These are phyloP conservation scores for Falco rusticolus DNA, from an alignment of 2,797 vertebrate genomes.

Conservation along the genomic window DNA sequence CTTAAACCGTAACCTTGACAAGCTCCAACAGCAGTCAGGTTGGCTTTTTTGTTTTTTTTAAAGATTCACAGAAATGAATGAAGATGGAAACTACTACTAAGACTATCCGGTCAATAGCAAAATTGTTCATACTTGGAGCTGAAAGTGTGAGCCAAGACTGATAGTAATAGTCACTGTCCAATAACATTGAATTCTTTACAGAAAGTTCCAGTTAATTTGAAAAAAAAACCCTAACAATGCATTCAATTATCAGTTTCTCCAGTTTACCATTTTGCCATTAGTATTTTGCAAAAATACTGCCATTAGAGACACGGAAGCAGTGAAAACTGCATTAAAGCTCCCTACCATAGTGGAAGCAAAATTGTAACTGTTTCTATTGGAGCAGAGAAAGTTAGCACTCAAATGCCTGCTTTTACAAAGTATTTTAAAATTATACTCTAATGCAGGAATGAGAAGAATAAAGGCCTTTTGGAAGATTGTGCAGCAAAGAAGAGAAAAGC, in stretches of 20 bases:
- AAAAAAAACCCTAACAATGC: background rate
- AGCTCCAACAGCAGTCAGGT: background rate
- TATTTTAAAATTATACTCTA: conserved; percentile 10
- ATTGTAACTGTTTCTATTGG: background rate
- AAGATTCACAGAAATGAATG: background rate
- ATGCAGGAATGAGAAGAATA: conserved; percentile 69
- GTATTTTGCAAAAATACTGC: background rate
- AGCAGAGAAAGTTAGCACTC: conserved; percentile 7
- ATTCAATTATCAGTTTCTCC: background rate
- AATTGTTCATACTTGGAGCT: background rate
- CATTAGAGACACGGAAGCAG: background rate
- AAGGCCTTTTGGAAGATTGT: conserved; percentile 76
- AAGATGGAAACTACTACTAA: background rate
- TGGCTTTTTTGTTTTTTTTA: background rate
- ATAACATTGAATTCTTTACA: background rate
- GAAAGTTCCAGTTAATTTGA: background rate
- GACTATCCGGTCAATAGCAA: background rate
- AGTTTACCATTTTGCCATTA: background rate
- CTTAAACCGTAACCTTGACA: background rate
- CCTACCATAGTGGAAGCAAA: conserved; percentile 21
- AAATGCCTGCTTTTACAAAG: conserved; percentile 2
- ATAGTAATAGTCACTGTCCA: background rate
- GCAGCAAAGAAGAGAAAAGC: conserved; percentile 80
- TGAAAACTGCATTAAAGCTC: conserved; percentile 36
- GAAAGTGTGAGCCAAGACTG: background rate